A percentile compares a stretch with the other conserved stretches of the same genome.
Conservation (phyloP, 2,797 vertebrate species). For the Tenualosa ilisha region DNA sequence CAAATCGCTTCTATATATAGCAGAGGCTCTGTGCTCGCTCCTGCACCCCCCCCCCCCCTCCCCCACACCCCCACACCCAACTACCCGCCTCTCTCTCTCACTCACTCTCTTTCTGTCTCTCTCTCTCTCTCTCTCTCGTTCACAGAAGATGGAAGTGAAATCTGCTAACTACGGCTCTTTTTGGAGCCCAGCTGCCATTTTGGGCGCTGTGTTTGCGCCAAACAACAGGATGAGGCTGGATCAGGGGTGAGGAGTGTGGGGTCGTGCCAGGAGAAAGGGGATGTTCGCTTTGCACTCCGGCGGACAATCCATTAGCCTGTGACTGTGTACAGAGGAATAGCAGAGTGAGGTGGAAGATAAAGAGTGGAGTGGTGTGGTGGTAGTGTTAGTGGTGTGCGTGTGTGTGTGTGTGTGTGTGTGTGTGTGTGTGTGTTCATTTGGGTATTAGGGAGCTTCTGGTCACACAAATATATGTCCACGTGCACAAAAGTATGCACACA, state of each 20-base stretch:
- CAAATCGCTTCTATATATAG: slow-evolving; percentile 78
- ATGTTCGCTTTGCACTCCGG: neutral
- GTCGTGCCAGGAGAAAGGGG: slow-evolving; percentile 14
- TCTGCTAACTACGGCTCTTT: slow-evolving; percentile 69
- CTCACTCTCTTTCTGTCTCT: slow-evolving; percentile 46
- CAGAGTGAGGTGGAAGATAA: slow-evolving; percentile 31
- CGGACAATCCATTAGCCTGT: slow-evolving; percentile 23
- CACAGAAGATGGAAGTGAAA: slow-evolving; percentile 71
- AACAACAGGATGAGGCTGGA: slow-evolving; percentile 55
- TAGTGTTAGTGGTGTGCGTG: neutral
- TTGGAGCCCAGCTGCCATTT: slow-evolving; percentile 36
- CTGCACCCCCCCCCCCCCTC: neutral
- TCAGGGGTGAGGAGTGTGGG: slow-evolving; percentile 35
- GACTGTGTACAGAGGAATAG: slow-evolving; percentile 31
- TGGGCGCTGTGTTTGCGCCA: slow-evolving; percentile 57
- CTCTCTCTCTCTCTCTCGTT: slow-evolving; percentile 28
- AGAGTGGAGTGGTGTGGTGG: neutral
- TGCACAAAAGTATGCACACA: neutral
- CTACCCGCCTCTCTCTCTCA: slow-evolving; percentile 40
- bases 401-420: slow-evolving; percentile 23
- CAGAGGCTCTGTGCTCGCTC: slow-evolving; percentile 57
- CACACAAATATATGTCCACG: neutral
- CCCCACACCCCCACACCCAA: no score
- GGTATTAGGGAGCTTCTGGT: neutral
- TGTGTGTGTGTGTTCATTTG: neutral